A percentile compares a stretch with the other conserved stretches of the same genome.
These are phyloP conservation scores for Scaptomyza graminum DNA, from an alignment of 1,140 invertebrate species.

Conservation along the genomic window DNA sequence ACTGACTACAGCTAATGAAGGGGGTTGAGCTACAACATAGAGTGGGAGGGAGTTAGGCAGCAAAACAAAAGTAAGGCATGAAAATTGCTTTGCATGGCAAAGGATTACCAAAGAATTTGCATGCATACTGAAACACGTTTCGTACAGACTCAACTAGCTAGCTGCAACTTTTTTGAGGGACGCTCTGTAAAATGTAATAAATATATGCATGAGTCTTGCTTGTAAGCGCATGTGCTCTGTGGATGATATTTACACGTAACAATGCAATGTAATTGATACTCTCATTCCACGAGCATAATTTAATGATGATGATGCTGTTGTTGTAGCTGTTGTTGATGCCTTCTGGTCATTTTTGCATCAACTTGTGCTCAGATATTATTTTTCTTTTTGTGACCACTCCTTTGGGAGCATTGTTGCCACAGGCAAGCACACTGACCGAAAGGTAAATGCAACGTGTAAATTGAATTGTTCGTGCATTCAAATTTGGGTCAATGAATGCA, in stretches of 20 bases:
- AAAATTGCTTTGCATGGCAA: constrained; percentile 72
- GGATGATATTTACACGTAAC: constrained; percentile 31
- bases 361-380: not conserved
- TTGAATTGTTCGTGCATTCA: constrained; percentile 24
- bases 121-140: constrained; percentile 60
- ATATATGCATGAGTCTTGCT: constrained; percentile 66
- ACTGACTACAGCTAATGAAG: constrained; percentile 18
- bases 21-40: not conserved
- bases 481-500: constrained; percentile 17
- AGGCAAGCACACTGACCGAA: not conserved
- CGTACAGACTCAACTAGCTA: constrained; percentile 9
- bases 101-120: constrained; percentile 70
- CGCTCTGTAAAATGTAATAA: constrained; percentile 55
- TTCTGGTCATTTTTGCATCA: constrained; percentile 13
- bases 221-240: constrained; percentile 42
- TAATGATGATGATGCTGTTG: not conserved
- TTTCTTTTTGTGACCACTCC: not conserved
- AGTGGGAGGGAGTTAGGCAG: constrained; percentile 1
- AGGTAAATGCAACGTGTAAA: constrained; percentile 21
- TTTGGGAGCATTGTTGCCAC: not conserved
- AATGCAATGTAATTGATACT: constrained; percentile 71
- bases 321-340: not conserved
- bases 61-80: constrained; percentile 53
- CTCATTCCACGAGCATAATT: constrained; percentile 22
- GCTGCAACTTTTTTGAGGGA: constrained; percentile 2